These are phyloP conservation scores for Drosophila ironensis DNA, from an alignment of 1,140 invertebrate genomes.

Conservation along the genomic window DNA sequence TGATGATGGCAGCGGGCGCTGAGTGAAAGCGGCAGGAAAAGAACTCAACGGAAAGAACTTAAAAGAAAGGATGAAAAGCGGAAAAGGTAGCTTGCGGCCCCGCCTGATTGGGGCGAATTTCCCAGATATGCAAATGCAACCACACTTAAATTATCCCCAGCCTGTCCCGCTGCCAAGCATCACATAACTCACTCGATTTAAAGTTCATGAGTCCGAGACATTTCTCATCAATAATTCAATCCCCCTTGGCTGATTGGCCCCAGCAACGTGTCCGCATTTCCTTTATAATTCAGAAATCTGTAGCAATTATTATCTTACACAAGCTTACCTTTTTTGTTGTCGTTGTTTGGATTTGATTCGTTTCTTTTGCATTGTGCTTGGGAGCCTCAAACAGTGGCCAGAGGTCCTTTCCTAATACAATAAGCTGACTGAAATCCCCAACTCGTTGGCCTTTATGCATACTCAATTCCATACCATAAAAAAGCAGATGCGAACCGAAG, in stretches of 20 bases:
- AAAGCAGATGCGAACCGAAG: conserved; percentile 2
- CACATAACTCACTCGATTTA: conserved; percentile 17
- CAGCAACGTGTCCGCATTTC: not conserved
- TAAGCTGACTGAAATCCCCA: conserved; percentile 20
- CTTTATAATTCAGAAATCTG: conserved; percentile 37
- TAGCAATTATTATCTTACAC: conserved; percentile 44
- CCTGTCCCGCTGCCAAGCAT: too few relatives aligned
- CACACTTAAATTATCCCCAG: conserved; percentile 15
- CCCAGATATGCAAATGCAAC: conserved; percentile 26
- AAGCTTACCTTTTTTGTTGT: conserved; percentile 30
- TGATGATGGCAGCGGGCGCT: not conserved
- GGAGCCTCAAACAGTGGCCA: not conserved
- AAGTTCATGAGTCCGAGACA: conserved; percentile 4
- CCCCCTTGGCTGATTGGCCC: conserved; percentile 7
- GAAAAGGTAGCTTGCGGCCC: conserved; percentile 17
- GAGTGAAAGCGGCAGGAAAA: conserved; percentile 1
- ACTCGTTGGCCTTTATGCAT: conserved; percentile 20
- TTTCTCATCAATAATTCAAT: conserved; percentile 23
- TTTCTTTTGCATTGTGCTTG: too few relatives aligned
- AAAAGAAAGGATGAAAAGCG: not conserved
- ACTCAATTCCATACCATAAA: conserved; percentile 13
- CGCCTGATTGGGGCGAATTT: not conserved
- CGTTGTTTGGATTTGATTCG: too few relatives aligned
- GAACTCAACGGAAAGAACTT: not conserved
- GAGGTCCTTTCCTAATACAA: conserved; percentile 8